Conservation (phyloP, 2,888 invertebrate genomes). For the Microctonus hyperodae region DNA sequence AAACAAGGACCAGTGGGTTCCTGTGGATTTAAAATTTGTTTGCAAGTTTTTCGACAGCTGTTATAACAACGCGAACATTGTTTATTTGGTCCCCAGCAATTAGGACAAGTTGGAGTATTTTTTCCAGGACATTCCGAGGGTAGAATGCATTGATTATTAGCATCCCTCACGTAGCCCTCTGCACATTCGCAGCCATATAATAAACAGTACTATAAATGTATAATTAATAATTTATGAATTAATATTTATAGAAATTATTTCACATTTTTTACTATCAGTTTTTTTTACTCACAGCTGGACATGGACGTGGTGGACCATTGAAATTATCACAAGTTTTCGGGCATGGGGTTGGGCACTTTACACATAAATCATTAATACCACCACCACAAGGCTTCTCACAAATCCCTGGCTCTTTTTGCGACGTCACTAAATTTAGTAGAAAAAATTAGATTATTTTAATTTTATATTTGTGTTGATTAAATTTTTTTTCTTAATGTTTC, state of each 20-base stretch:
- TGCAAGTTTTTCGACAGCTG: background rate
- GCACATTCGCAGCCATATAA: background rate
- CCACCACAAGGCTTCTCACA: background rate
- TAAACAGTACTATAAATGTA: background rate
- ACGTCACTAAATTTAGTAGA: background rate
- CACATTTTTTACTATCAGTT: too few species aligned
- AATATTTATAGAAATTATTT: background rate
- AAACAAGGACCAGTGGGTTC: background rate
- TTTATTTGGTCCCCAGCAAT: background rate
- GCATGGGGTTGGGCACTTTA: background rate
- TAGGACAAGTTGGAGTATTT: background rate
- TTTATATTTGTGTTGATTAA: background rate
- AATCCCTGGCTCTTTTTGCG: background rate
- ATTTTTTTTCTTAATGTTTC: background rate
- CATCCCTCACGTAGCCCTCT: background rate
- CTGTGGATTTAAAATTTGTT: background rate
- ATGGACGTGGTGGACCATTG: background rate
- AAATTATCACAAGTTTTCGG: conserved; percentile 1
- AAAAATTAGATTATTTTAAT: background rate
- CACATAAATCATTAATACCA: background rate
- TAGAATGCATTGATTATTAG: background rate
- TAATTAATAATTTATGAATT: background rate
- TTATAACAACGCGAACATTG: background rate
- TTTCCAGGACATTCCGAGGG: background rate
- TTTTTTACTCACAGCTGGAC: background rate